phyloP scores from a whole-genome alignment of 2,113 vertebrate species.

The Malurus alboscapulatus region DNA sequence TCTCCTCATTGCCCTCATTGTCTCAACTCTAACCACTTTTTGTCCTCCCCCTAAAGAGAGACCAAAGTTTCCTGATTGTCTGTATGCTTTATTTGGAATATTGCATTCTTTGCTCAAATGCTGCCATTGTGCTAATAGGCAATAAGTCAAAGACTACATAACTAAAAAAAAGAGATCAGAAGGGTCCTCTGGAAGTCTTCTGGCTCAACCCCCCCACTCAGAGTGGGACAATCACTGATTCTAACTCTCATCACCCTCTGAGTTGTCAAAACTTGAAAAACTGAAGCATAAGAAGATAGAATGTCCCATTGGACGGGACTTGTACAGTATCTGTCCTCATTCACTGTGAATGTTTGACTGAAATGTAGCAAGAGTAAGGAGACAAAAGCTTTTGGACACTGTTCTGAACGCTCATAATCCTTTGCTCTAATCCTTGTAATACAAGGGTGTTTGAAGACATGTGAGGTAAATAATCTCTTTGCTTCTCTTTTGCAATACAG shows the following conservation, averaged over 20 bases:
- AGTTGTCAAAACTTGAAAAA: background rate
- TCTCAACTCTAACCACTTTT: background rate
- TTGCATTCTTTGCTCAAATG: background rate
- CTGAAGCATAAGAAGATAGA: background rate
- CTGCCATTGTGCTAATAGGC: background rate
- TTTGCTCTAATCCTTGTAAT: background rate
- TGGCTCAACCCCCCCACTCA: background rate
- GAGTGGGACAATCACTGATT: background rate
- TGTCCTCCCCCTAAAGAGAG: background rate
- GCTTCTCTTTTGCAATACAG: background rate
- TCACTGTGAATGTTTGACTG: background rate
- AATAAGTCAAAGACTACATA: background rate
- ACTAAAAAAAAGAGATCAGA: background rate
- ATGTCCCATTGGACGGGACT: background rate
- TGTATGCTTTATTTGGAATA: background rate
- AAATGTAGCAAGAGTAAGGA: fast-evolving
- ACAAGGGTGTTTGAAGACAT: background rate
- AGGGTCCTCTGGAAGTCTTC: background rate
- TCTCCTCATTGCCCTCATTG: background rate
- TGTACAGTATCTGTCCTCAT: background rate
- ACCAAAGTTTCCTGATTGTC: background rate
- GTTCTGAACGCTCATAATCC: background rate
- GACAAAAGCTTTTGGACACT: background rate
- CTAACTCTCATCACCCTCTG: background rate
- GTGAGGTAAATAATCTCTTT: background rate